Evolutionary conservation across 1,140 invertebrate genomes (phyloP).

Genomic region (Harlomillsia oculata): DNA sequence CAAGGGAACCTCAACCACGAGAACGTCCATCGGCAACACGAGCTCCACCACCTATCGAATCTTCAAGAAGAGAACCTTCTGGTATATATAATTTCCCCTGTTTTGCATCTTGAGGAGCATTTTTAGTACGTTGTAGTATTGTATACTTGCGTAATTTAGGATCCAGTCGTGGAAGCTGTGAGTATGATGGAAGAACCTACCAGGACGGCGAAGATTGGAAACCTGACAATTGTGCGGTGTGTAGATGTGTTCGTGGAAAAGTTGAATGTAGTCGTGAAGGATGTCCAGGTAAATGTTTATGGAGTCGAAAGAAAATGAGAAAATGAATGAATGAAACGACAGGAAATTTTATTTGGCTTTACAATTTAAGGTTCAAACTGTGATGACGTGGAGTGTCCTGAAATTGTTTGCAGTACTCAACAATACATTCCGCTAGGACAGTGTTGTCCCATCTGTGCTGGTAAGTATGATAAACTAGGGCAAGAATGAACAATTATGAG

Average conservation of each 20-base stretch:
- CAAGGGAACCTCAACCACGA: background rate
- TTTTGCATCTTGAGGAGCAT: background rate
- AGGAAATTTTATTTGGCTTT: background rate
- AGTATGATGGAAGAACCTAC: conserved; percentile 47
- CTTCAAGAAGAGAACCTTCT: background rate
- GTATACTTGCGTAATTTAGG: background rate
- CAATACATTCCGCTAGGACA: conserved; percentile 46
- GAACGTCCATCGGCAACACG: background rate
- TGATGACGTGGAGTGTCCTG: conserved; percentile 42
- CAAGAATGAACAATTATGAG: too few species aligned
- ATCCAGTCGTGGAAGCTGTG: conserved; percentile 37
- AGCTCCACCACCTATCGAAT: conserved; percentile 4
- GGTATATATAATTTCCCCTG: background rate
- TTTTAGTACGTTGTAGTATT: background rate
- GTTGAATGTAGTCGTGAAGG: conserved; percentile 47
- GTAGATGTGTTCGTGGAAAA: conserved; percentile 49
- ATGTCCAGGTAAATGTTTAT: conserved; percentile 34
- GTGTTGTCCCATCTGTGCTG: conserved; percentile 47
- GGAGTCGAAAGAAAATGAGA: too few species aligned
- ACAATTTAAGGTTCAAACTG: conserved; percentile 38
- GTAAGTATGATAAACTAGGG: conserved; percentile 18
- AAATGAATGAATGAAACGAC: background rate
- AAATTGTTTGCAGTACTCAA: conserved; percentile 42
- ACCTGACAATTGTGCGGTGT: conserved; percentile 53
- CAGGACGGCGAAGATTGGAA: conserved; percentile 54